Base-by-base conservation (phyloP, 2,888 invertebrate genomes). In the Hoplodrina blanda region DNA sequence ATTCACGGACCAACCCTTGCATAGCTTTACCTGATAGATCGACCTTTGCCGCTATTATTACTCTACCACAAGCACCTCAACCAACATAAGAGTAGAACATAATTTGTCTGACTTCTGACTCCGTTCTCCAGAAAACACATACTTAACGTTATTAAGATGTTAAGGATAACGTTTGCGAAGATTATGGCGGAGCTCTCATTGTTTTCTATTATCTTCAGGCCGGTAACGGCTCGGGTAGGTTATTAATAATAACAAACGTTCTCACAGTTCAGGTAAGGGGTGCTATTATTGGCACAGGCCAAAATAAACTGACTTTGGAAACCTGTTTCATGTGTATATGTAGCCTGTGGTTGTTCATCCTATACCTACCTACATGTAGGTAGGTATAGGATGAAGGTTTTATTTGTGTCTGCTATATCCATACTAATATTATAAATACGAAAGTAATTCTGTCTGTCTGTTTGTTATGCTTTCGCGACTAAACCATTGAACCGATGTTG, bases 211-310 rank as follows among this genome's bases (percentile, higher is more conserved):
- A 74, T 69, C 59, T 62, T n/a, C 44, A n/a, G 25, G 49, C 17
- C 37, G n/a, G 8, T 46, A 44, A 44, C 57, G 53, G 2, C 30
- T 46, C 25, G 74, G 74, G 37, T 44, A 33, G 57, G 62, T 55
- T 74, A 76, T 76, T 74, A 76, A 69, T 74, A 76, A 76, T 74
- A 76, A 63, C 54, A 69, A 44, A 50, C 19, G 69, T 37, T 62
- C 37, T 49, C 56, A 41, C 71, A 62, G 57, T 62, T 19, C 49
- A 53, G 62, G 53, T 69, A 60, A 62, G 49, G 49, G 20, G 50
- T 11, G 69, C 62, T 76, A 49, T 76, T 74, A 76, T 62, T 57
- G 49, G 57, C 50, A 44, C 49, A 49, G 11, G 59, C 59, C 49
- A 55, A 65, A 74, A 66, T 73, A 73, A 64, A 56, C 65, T 57